Evolutionary conservation across 2,113 vertebrate species (phyloP), one percentile per base, ranked within the genome.

Genomic region (Platysteira castanea): DNA sequence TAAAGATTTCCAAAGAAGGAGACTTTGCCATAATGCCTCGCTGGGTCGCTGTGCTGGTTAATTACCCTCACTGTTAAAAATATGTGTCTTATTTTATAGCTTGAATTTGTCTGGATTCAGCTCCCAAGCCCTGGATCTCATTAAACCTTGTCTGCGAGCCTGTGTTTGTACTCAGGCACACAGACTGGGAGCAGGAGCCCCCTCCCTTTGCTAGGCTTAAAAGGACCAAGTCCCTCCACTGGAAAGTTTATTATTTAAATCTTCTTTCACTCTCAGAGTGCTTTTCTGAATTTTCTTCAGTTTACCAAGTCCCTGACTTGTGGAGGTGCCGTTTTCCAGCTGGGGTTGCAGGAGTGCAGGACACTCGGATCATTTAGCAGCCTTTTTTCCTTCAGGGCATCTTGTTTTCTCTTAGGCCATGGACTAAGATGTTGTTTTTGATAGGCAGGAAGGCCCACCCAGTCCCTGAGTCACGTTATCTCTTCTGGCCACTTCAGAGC

Each of bases 121-220:
- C 90, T 95, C 59, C 69, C 86, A 41, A 19, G 42, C 69, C 61
- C 93, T 96, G 95, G 86, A 89, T 95, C 89, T 96, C 84, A 93
- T 96, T 96, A 93, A 3, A 75, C 50, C 84, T 64, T 78, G 64
- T 82, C 87, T 91, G 54, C 33, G 22, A 90, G 85, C 28, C 37
- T 50, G 17, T 26, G 71, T 14, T 90, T 54, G 0, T 79, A 30
- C 74, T 53, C 53, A 63, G 68, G 53, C 41, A 28, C 20, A 59
- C 46, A 59, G 63, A 14, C 39, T 50, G 31, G 15, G 12, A 88
- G 46, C 78, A 65, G 69, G 35, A 61, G 17, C 10, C 22, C 35
- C 27, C 47, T 86, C 47, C 76, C 42, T 56, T 68, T 67, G 42
- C 80, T 60, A n/a, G 71, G 27, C 76, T 69, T 70, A 23, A 70